phyloP scores from a whole-genome alignment of 23 tunicate species.

The Trididemnum clinides region DNA sequence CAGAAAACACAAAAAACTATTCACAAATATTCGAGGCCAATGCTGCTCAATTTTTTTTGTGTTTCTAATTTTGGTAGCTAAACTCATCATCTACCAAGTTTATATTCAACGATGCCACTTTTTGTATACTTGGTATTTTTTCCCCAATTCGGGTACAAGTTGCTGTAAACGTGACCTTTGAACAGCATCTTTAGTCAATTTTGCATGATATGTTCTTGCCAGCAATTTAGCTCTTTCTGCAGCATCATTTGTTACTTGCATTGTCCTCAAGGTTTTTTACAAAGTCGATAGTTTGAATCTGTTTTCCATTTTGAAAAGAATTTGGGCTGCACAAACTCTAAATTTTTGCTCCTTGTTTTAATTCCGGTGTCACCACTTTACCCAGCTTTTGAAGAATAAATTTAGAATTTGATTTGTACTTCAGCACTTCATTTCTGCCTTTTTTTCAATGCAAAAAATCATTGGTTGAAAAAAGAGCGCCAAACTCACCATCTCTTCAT shows the following conservation, averaged over 20 bases:
- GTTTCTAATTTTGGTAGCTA: no score
- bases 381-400: not conserved
- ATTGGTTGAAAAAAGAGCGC: not conserved
- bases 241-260: not conserved
- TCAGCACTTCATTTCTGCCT: not conserved
- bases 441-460: not conserved
- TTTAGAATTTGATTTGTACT: not conserved
- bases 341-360: not conserved
- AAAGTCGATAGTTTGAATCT: not conserved
- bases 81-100: constrained; percentile 3
- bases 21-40: no score
- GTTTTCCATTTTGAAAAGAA: not conserved
- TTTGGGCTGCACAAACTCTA: not conserved
- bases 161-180: not conserved
- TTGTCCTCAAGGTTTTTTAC: not conserved
- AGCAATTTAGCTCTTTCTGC: constrained; percentile 9
- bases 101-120: not conserved
- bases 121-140: not conserved
- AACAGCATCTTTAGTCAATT: not conserved
- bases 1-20: no score
- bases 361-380: not conserved
- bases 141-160: not conserved
- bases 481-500: not conserved
- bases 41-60: no score
- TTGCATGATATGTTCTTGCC: not conserved